Evolutionary conservation across 2,797 vertebrate species (phyloP).

Genomic region (Phrynocephalus guinanensis): DNA sequence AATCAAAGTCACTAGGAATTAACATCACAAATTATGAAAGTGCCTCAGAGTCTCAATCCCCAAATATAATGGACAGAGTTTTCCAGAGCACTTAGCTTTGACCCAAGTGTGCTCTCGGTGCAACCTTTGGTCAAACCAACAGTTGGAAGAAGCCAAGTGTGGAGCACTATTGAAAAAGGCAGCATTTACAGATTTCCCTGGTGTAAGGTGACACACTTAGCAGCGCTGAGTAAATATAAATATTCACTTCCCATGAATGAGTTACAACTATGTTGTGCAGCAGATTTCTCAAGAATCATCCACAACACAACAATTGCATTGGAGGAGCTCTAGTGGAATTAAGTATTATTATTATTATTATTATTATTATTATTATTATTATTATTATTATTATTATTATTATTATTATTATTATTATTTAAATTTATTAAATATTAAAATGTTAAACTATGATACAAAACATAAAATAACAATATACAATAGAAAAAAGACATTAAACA

Average conservation of each 20-base stretch:
- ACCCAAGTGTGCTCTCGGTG: slow-evolving; percentile 5
- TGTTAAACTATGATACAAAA: too few relatives aligned
- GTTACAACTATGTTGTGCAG: neutral
- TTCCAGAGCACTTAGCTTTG: slow-evolving; percentile 25
- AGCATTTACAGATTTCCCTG: slow-evolving; percentile 7
- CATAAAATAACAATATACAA: too few relatives aligned
- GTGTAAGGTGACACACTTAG: neutral
- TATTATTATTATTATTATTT: too few relatives aligned
- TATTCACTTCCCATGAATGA: neutral
- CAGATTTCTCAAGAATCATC: neutral
- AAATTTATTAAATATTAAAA: too few relatives aligned
- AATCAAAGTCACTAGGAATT: slow-evolving; percentile 25
- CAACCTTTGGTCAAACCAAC: slow-evolving; percentile 1
- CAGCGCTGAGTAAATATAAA: neutral
- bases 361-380: too few relatives aligned
- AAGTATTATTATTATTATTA: too few relatives aligned
- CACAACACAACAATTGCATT: neutral
- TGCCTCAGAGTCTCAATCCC: slow-evolving; percentile 11
- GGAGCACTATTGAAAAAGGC: neutral
- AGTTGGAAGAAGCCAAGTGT: neutral
- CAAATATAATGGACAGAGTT: slow-evolving; percentile 26
- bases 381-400: too few relatives aligned
- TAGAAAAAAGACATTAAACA: too few relatives aligned
- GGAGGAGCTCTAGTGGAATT: neutral
- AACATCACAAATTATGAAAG: slow-evolving; percentile 32